Conservation (phyloP, 2,888 invertebrate genomes). For the Ariolimax columbianus region DNA sequence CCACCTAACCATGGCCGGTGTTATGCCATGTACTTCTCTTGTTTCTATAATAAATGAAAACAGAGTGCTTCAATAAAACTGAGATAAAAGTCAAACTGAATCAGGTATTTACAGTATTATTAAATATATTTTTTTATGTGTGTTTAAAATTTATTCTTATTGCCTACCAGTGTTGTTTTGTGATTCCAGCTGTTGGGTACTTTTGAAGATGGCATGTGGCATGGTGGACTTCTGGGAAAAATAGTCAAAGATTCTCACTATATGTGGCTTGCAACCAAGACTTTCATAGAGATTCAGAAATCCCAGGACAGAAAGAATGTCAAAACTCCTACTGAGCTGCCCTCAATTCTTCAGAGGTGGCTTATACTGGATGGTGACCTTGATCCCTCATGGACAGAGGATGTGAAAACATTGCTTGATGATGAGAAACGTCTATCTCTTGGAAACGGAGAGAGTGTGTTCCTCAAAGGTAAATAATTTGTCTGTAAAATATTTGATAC, state of each 20-base stretch:
- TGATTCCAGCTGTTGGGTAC: constrained; percentile 70
- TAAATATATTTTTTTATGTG: background rate
- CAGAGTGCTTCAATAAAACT: too few species aligned
- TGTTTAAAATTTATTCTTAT: background rate
- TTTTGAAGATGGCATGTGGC: constrained; percentile 71
- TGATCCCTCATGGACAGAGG: constrained; percentile 74
- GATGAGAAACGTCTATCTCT: constrained; percentile 65
- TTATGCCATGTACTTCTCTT: too few species aligned
- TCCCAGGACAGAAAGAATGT: constrained; percentile 65
- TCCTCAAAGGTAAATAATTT: constrained; percentile 65
- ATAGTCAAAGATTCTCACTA: constrained; percentile 68
- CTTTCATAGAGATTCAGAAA: constrained; percentile 59
- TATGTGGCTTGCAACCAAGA: constrained; percentile 69
- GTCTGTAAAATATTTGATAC: too few species aligned
- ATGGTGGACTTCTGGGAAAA: constrained; percentile 71
- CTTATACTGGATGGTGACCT: constrained; percentile 75
- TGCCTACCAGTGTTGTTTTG: background rate
- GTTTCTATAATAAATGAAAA: too few species aligned
- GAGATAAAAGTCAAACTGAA: too few species aligned
- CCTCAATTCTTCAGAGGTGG: constrained; percentile 72
- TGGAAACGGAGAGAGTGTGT: constrained; percentile 71
- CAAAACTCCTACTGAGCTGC: constrained; percentile 65
- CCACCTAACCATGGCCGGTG: too few species aligned
- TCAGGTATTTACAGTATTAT: too few species aligned
- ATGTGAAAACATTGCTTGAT: constrained; percentile 72